Percentiles rank a stretch among this genome's conserved stretches.
These are phyloP conservation scores for Parnassius glacialis DNA, from an alignment of 2,888 invertebrate genomes.

Conservation along the genomic window DNA sequence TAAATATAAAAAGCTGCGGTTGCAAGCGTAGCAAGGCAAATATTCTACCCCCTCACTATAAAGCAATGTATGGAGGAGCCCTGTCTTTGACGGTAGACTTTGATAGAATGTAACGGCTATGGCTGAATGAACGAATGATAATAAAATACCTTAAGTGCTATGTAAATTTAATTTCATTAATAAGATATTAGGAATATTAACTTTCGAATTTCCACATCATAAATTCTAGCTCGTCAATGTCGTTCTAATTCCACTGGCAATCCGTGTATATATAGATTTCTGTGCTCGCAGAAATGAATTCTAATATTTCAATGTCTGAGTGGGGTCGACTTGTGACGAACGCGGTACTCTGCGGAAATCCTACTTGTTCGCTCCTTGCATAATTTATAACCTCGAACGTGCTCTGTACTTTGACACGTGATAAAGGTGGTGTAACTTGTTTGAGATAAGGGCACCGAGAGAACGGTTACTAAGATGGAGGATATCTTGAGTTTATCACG, in stretches of 20 bases:
- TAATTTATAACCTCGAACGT: conserved; percentile 13
- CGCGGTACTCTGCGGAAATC: conserved; percentile 9
- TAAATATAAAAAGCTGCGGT: too few relatives aligned
- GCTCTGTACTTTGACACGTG: conserved; percentile 9
- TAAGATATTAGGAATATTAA: not conserved
- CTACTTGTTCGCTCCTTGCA: conserved; percentile 6
- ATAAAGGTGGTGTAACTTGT: conserved; percentile 2
- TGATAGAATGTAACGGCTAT: too few relatives aligned
- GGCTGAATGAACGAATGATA: too few relatives aligned
- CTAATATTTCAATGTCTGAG: conserved; percentile 15
- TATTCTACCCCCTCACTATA: too few relatives aligned
- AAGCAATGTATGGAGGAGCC: too few relatives aligned
- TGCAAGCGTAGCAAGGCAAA: too few relatives aligned
- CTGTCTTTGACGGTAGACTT: too few relatives aligned
- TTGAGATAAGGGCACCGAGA: conserved; percentile 3
- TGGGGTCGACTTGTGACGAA: conserved; percentile 19
- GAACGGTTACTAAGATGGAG: not conserved
- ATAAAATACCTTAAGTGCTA: too few relatives aligned
- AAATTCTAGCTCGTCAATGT: not conserved
- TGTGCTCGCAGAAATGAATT: conserved; percentile 2
- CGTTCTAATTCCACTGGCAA: not conserved
- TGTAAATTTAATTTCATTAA: too few relatives aligned
- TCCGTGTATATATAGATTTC: not conserved
- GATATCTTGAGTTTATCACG: not conserved
- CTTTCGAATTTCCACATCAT: too few relatives aligned